Percentiles rank a stretch among this genome's conserved stretches.
phyloP scores from a whole-genome alignment of 2,888 invertebrate species.

The Gastracanthus pulcherrimus region DNA sequence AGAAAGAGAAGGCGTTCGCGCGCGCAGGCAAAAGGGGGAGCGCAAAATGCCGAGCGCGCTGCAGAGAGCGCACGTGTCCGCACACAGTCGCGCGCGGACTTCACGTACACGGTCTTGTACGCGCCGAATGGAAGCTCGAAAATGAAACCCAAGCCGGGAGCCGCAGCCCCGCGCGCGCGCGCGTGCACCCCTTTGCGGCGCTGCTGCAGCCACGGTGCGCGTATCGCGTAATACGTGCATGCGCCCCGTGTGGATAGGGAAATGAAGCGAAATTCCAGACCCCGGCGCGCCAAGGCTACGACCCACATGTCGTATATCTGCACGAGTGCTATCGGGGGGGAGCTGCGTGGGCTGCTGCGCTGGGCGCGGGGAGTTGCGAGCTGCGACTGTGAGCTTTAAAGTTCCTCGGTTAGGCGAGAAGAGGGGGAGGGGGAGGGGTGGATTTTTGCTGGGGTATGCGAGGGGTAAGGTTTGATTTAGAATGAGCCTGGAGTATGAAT shows the following conservation, averaged over 20 bases:
- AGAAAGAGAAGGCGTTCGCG: slow-evolving; percentile 4
- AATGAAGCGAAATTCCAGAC: slow-evolving; percentile 29
- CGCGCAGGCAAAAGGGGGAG: background rate
- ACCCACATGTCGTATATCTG: background rate
- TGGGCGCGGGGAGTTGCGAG: background rate
- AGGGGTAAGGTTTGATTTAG: too few species aligned
- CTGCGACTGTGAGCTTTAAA: background rate
- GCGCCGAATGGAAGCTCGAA: background rate
- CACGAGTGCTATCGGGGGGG: background rate
- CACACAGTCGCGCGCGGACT: background rate
- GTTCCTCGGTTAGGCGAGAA: too few species aligned
- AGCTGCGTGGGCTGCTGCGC: background rate
- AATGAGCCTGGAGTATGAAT: too few species aligned
- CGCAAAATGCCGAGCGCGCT: background rate
- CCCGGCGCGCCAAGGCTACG: slow-evolving; percentile 1
- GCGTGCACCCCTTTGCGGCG: too few species aligned
- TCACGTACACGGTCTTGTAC: too few species aligned
- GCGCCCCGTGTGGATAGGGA: background rate
- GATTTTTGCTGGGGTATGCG: background rate
- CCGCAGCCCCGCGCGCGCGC: background rate
- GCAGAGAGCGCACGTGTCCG: slow-evolving; percentile 46
- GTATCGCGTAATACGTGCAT: background rate
- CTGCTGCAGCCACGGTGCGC: background rate
- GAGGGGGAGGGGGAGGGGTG: too few species aligned
- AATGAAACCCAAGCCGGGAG: background rate